Evolutionary conservation across 2,888 invertebrate species (phyloP).

Genomic region (Cerastis rubricosa): DNA sequence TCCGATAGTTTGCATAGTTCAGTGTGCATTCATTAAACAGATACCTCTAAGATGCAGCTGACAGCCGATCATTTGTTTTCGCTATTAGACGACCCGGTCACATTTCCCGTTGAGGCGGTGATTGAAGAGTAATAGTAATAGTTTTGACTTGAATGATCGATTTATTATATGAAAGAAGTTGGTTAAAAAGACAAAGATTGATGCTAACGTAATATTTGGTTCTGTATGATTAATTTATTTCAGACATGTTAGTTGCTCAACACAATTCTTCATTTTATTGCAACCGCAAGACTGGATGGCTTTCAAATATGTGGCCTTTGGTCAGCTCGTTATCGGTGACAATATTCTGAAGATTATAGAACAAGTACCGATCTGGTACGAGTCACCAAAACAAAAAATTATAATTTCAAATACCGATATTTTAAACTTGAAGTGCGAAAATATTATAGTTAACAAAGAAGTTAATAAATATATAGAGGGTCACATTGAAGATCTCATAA

Average conservation of each 20-base stretch:
- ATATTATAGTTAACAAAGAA: slow-evolving; percentile 79
- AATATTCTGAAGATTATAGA: slow-evolving; percentile 91
- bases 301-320: slow-evolving; percentile 93
- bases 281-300: slow-evolving; percentile 94
- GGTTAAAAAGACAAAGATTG: not conserved
- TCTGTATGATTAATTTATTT: slow-evolving; percentile 44
- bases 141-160: not conserved
- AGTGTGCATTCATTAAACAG: too few species aligned
- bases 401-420: slow-evolving; percentile 79
- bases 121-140: not conserved
- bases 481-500: slow-evolving; percentile 82
- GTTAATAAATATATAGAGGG: slow-evolving; percentile 78
- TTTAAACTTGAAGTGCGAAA: slow-evolving; percentile 82
- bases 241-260: slow-evolving; percentile 92
- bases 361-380: slow-evolving; percentile 91
- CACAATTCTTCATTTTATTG: slow-evolving; percentile 93
- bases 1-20: too few species aligned
- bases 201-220: not conserved
- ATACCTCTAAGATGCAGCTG: too few species aligned
- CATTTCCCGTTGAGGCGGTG: not conserved
- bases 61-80: too few species aligned
- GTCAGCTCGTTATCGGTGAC: slow-evolving; percentile 93
- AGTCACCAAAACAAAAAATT: slow-evolving; percentile 87
- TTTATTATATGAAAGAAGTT: not conserved
- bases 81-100: not conserved